Evolutionary conservation across 2,113 vertebrate species (phyloP).

Genomic region (Phalacrocorax aristotelis): DNA sequence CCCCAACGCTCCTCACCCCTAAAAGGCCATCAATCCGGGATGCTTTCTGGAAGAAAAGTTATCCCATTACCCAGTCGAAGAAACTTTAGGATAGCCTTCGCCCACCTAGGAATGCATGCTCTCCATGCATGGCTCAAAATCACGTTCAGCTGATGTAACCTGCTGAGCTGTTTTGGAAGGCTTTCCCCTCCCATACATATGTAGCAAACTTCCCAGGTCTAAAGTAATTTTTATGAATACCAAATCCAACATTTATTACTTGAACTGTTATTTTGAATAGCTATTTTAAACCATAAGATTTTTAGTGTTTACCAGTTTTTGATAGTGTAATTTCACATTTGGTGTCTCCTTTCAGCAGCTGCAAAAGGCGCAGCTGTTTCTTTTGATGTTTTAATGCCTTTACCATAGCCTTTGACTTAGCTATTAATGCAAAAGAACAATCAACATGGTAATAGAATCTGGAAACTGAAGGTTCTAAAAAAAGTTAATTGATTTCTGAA

Average conservation of each 20-base stretch:
- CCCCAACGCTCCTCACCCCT: background rate
- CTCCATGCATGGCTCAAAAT: background rate
- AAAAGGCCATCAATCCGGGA: background rate
- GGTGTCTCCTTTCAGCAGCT: background rate
- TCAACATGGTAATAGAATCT: background rate
- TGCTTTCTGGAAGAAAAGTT: background rate
- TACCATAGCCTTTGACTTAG: background rate
- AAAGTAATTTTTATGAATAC: background rate
- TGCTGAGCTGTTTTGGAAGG: background rate
- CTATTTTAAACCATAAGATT: background rate
- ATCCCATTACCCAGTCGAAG: background rate
- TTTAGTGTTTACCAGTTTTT: background rate
- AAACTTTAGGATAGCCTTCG: background rate
- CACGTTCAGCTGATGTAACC: accelerated
- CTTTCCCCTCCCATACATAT: background rate
- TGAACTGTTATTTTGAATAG: background rate
- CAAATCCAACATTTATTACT: background rate
- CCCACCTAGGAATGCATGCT: background rate
- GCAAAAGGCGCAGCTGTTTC: background rate
- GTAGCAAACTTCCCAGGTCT: background rate
- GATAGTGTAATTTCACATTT: background rate
- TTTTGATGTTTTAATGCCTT: background rate
- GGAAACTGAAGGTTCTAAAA: background rate
- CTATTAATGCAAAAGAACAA: background rate
- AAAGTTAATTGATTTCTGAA: background rate